These are phyloP conservation scores for Aldabrachelys gigantea DNA, from an alignment of 2,113 vertebrate species.

Conservation along the genomic window DNA sequence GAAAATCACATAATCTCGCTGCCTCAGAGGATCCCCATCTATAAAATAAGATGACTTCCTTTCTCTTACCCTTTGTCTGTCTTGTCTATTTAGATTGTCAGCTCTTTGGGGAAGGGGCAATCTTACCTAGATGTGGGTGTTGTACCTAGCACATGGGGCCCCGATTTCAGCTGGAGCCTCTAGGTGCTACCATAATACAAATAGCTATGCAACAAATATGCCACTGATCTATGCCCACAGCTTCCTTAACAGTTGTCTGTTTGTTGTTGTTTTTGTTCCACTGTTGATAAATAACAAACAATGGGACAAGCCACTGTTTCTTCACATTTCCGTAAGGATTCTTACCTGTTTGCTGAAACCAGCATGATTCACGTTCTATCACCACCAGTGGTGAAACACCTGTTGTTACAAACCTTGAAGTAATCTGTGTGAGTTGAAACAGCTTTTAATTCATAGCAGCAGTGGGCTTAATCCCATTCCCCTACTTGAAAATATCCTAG, in stretches of 20 bases:
- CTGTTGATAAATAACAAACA: conserved; percentile 34
- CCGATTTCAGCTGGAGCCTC: neutral
- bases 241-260: neutral
- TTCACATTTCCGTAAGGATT: neutral
- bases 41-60: neutral
- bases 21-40: neutral
- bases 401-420: conserved; percentile 39
- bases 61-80: neutral
- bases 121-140: neutral
- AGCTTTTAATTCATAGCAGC: conserved; percentile 35
- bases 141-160: neutral
- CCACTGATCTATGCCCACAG: neutral
- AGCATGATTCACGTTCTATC: conserved; percentile 20
- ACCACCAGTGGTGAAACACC: neutral
- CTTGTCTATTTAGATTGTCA: neutral
- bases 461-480: neutral
- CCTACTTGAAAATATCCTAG: neutral
- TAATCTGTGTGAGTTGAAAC: conserved; percentile 25
- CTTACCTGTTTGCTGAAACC: conserved; percentile 12
- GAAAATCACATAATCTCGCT: neutral
- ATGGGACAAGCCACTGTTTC: accelerated
- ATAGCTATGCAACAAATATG: neutral
- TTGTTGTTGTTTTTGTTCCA: conserved; percentile 2
- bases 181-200: neutral
- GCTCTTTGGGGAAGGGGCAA: neutral